Percentiles rank a stretch among this genome's conserved stretches.
These are phyloP conservation scores for Pseudoips prasinana DNA, from an alignment of 2,888 invertebrate genomes.

Conservation along the genomic window DNA sequence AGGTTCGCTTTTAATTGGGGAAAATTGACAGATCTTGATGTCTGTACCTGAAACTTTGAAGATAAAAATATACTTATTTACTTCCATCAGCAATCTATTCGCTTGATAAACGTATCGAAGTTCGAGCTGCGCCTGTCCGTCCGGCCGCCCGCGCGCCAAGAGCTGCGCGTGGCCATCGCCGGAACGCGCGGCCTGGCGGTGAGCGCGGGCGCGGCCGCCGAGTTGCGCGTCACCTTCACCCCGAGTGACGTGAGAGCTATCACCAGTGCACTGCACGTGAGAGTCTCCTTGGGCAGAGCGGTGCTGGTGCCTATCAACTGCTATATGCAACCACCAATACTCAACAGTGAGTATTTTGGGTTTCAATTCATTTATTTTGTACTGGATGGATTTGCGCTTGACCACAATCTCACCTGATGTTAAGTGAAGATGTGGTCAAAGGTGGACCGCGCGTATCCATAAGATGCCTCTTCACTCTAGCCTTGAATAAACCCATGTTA, in stretches of 20 bases:
- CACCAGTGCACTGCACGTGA: slow-evolving; percentile 42
- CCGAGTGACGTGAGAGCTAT: slow-evolving; percentile 47
- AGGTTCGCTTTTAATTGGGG: background rate
- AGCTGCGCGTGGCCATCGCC: slow-evolving; percentile 44
- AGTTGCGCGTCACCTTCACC: slow-evolving; percentile 48
- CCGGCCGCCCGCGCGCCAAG: slow-evolving; percentile 49
- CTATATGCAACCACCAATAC: slow-evolving; percentile 58
- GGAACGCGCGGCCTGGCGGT: slow-evolving; percentile 48
- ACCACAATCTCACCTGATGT: too few relatives aligned
- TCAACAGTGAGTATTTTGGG: slow-evolving; percentile 43
- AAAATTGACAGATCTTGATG: background rate
- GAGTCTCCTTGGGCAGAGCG: slow-evolving; percentile 36
- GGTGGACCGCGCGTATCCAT: too few relatives aligned
- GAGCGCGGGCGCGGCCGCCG: slow-evolving; percentile 50
- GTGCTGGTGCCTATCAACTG: slow-evolving; percentile 49
- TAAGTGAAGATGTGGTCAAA: too few relatives aligned
- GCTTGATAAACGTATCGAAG: slow-evolving; percentile 57
- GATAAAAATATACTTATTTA: too few relatives aligned
- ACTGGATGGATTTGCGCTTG: too few relatives aligned
- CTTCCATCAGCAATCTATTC: slow-evolving; percentile 48
- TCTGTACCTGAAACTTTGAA: too few relatives aligned
- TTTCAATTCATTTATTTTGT: background rate
- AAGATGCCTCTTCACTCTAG: too few relatives aligned
- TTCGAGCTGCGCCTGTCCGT: slow-evolving; percentile 52
- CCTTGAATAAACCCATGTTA: too few relatives aligned